phyloP scores from a whole-genome alignment of 2,888 invertebrate genomes.

The Leuctra nigra region DNA sequence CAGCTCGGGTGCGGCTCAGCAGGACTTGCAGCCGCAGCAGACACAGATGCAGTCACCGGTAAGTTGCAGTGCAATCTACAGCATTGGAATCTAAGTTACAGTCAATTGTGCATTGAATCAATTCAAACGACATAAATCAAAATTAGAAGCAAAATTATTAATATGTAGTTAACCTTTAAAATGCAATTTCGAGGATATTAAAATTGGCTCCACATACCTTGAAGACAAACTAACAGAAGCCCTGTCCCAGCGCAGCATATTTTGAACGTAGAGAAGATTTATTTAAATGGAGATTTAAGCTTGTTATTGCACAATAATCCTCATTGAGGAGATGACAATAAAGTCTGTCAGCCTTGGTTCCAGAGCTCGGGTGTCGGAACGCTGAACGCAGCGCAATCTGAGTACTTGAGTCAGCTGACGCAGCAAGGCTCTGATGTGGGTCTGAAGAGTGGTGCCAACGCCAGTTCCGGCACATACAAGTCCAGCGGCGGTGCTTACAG shows the following conservation, averaged over 20 bases:
- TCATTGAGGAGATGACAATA: too few species aligned
- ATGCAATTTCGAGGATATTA: too few species aligned
- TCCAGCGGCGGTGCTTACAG: constrained; percentile 25
- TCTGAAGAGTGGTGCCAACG: constrained; percentile 42
- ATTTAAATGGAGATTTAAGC: too few species aligned
- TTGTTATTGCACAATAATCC: too few species aligned
- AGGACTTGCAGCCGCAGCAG: constrained; percentile 26
- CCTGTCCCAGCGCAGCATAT: too few species aligned
- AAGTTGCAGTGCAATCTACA: neutral
- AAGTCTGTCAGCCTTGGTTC: constrained; percentile 18
- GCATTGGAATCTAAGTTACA: neutral
- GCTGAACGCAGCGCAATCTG: constrained; percentile 51
- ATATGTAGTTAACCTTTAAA: too few species aligned
- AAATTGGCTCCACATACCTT: too few species aligned
- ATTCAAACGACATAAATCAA: too few species aligned
- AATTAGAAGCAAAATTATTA: too few species aligned
- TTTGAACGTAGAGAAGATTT: too few species aligned
- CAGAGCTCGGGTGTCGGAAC: constrained; percentile 32
- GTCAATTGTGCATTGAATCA: neutral
- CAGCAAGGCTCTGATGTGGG: constrained; percentile 50
- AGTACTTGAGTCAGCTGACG: constrained; percentile 51
- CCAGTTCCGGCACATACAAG: constrained; percentile 21
- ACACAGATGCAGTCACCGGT: constrained; percentile 23
- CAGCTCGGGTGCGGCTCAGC: constrained; percentile 28
- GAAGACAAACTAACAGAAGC: too few species aligned